A percentile compares a stretch with the other conserved stretches of the same genome.
Conservation (phyloP, 2,888 invertebrate genomes). For the Monochamus alternatus region DNA sequence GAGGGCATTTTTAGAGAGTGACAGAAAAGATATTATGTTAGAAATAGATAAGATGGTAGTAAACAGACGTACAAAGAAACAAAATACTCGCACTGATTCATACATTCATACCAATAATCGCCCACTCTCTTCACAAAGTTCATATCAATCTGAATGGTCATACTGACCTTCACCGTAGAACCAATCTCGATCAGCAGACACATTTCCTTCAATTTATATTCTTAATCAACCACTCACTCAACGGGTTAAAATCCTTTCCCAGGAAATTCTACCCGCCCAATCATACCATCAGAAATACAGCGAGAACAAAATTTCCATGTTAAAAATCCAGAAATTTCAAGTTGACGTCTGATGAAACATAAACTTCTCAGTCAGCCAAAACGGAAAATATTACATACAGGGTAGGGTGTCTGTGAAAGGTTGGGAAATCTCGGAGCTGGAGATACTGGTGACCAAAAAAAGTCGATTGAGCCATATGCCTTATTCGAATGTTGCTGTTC, state of each 20-base stretch:
- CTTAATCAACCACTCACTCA: not conserved
- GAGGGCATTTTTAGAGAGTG: not conserved
- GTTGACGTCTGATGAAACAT: not conserved
- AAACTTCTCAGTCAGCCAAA: not conserved
- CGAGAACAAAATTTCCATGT: too few relatives aligned
- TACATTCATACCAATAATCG: not conserved
- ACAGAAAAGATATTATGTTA: constrained; percentile 1
- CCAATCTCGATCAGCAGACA: not conserved
- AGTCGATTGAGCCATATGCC: too few relatives aligned
- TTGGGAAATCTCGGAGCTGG: too few relatives aligned
- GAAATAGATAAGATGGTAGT: constrained; percentile 6
- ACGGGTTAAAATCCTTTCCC: not conserved
- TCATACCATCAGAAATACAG: not conserved
- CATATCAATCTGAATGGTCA: constrained; percentile 1
- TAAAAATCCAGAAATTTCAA: not conserved
- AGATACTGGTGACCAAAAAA: too few relatives aligned
- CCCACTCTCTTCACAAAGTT: not conserved
- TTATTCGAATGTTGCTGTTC: too few relatives aligned
- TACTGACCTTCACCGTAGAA: not conserved
- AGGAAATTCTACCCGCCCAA: not conserved
- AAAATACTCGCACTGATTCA: not conserved
- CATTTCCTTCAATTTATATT: not conserved
- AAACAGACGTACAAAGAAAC: constrained; percentile 12
- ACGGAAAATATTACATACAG: not conserved
- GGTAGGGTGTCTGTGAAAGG: too few relatives aligned